These are phyloP conservation scores for Morbakka virulenta DNA, from an alignment of 30 jellyfish, hydroid and myxozoan genomes.

Conservation along the genomic window DNA sequence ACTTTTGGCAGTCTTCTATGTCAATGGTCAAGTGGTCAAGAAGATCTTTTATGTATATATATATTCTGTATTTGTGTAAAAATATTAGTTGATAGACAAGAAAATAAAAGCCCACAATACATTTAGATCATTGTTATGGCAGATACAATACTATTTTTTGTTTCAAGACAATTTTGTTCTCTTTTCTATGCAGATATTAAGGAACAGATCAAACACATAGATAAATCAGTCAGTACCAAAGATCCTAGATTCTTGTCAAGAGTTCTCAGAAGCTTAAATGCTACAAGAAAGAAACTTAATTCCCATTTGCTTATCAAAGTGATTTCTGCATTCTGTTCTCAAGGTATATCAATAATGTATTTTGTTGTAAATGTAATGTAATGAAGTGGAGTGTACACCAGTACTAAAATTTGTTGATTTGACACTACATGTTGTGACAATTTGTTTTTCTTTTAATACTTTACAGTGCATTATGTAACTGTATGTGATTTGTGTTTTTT, in stretches of 20 bases:
- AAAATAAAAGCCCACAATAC: too few relatives aligned
- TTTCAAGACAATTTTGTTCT: too few relatives aligned
- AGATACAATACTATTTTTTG: too few relatives aligned
- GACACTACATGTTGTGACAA: too few relatives aligned
- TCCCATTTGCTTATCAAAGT: slow-evolving; percentile 55
- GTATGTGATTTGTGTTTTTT: too few relatives aligned
- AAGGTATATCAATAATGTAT: slow-evolving; percentile 39
- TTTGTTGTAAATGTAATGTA: not conserved
- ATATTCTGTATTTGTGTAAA: not conserved
- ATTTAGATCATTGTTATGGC: too few relatives aligned
- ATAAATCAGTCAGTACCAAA: slow-evolving; percentile 70
- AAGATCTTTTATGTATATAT: not conserved
- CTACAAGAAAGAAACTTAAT: slow-evolving; percentile 82
- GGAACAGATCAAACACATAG: slow-evolving; percentile 86
- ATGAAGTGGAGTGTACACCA: not conserved
- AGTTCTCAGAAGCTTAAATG: slow-evolving; percentile 69
- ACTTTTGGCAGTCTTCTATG: too few relatives aligned
- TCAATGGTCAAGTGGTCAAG: too few relatives aligned
- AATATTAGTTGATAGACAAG: not conserved
- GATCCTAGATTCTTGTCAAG: slow-evolving; percentile 81
- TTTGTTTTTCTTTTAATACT: too few relatives aligned
- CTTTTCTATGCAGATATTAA: slow-evolving; percentile 50
- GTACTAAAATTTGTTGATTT: not conserved
- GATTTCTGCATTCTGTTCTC: slow-evolving; percentile 40
- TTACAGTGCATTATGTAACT: too few relatives aligned